Percentiles rank a stretch among this genome's conserved stretches.
These are phyloP conservation scores for Nibea coibor DNA, from an alignment of 2,113 vertebrate species.

Conservation along the genomic window DNA sequence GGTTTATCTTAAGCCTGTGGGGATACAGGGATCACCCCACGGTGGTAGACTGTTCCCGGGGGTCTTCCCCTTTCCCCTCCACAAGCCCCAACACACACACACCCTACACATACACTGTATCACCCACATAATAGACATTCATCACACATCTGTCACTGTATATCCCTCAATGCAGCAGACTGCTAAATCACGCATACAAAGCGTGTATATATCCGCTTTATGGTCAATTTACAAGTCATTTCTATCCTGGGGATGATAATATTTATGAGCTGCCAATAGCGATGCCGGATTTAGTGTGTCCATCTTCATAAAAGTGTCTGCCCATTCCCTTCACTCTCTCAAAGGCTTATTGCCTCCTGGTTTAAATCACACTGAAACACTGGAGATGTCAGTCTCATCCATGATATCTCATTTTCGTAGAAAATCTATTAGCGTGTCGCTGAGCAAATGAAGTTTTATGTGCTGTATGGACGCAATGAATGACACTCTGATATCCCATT, in stretches of 20 bases:
- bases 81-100: slow-evolving; percentile 40
- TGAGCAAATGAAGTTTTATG: slow-evolving; percentile 74
- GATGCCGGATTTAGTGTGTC: slow-evolving; percentile 73
- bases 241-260: slow-evolving; percentile 71
- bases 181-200: slow-evolving; percentile 69
- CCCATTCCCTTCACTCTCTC: slow-evolving; percentile 41
- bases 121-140: slow-evolving; percentile 69
- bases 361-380: slow-evolving; percentile 61
- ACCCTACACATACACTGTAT: slow-evolving; percentile 45
- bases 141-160: slow-evolving; percentile 74
- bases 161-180: slow-evolving; percentile 54
- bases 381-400: slow-evolving; percentile 45
- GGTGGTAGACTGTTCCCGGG: slow-evolving; percentile 63
- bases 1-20: slow-evolving; percentile 69
- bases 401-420: slow-evolving; percentile 66
- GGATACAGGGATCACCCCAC: slow-evolving; percentile 64
- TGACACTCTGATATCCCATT: slow-evolving; percentile 72
- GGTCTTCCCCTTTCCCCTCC: slow-evolving; percentile 54
- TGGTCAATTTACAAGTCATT: slow-evolving; percentile 75
- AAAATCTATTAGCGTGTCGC: slow-evolving; percentile 66
- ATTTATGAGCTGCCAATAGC: slow-evolving; percentile 77
- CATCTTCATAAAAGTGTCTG: slow-evolving; percentile 77
- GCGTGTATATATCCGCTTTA: slow-evolving; percentile 57
- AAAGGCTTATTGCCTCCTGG: slow-evolving; percentile 41
- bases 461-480: slow-evolving; percentile 64